Percentiles rank a stretch among this genome's conserved stretches.
Evolutionary conservation across 53 echinoderm and acorn worm genomes (phyloP).

Genomic region (Astropecten irregularis): DNA sequence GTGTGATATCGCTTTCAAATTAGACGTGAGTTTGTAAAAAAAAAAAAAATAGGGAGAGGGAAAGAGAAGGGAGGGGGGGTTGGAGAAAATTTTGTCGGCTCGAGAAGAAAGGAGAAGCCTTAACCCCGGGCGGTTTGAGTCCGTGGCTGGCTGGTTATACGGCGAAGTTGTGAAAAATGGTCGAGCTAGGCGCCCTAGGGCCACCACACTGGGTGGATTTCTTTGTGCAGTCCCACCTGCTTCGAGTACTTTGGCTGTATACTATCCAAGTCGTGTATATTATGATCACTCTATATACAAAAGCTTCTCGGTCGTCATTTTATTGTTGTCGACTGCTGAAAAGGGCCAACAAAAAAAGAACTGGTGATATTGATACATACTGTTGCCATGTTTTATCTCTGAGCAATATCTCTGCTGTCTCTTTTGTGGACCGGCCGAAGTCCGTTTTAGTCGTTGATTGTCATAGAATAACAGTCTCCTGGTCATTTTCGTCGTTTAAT

Average conservation of each 20-base stretch:
- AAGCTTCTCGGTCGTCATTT: background rate
- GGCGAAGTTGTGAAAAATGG: conserved; percentile 18
- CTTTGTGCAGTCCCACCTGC: conserved; percentile 43
- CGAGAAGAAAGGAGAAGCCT: conserved; percentile 13
- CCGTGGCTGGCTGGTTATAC: conserved; percentile 25
- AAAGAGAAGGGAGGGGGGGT: no score
- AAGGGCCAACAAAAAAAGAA: no score
- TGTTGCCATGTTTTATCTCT: conserved; percentile 35
- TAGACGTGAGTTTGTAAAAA: conserved; percentile 21
- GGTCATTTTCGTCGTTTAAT: no score
- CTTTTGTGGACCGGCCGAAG: no score
- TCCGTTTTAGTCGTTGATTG: no score
- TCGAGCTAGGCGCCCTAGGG: background rate
- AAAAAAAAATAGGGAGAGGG: background rate
- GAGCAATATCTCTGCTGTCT: background rate
- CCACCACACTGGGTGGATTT: conserved; percentile 16
- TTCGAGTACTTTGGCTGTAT: conserved; percentile 13
- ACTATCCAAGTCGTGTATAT: background rate
- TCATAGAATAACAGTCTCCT: no score
- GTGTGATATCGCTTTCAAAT: conserved; percentile 50
- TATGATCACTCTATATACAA: background rate
- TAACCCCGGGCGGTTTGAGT: conserved; percentile 15
- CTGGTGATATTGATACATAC: conserved; percentile 21
- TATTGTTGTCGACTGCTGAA: no score
- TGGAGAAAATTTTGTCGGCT: conserved; percentile 31